A percentile compares a stretch with the other conserved stretches of the same genome.
These are phyloP conservation scores for Menidia beryllina DNA, from an alignment of 2,113 vertebrate species.

Conservation along the genomic window DNA sequence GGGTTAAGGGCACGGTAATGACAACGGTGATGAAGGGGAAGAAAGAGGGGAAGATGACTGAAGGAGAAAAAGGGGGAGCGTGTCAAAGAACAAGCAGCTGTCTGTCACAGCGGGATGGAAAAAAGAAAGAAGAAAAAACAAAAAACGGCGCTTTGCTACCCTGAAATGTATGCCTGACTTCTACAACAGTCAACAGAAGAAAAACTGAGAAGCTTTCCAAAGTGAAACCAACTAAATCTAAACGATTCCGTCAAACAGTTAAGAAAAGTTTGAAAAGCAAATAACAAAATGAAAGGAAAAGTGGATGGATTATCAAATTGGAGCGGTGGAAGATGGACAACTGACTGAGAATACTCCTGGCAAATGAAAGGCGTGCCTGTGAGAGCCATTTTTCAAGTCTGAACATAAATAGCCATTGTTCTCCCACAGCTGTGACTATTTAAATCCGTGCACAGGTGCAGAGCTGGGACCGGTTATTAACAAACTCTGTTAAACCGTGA, in stretches of 20 bases:
- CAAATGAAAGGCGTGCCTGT: conserved; percentile 62
- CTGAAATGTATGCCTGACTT: not conserved
- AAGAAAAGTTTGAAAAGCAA: conserved; percentile 8
- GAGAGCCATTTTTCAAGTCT: conserved; percentile 43
- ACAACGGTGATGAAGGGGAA: conserved; percentile 66
- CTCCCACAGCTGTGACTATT: conserved; percentile 60
- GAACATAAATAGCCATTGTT: conserved; percentile 65
- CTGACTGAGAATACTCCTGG: conserved; percentile 41
- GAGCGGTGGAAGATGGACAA: conserved; percentile 29
- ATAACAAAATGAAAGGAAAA: conserved; percentile 24
- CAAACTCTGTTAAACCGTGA: conserved; percentile 3
- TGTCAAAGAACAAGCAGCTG: conserved; percentile 60
- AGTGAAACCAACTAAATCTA: no score
- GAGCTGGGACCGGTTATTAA: conserved; percentile 1
- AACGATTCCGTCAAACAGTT: no score
- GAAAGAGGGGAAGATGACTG: conserved; percentile 52
- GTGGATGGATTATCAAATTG: conserved; percentile 53
- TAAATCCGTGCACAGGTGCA: conserved; percentile 35
- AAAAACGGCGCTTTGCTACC: conserved; percentile 7
- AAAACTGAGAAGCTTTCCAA: no score
- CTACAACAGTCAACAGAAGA: not conserved
- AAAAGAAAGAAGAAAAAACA: conserved; percentile 17
- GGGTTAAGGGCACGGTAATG: conserved; percentile 69
- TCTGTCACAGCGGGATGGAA: conserved; percentile 33
- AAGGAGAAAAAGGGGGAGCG: conserved; percentile 46